Conservation (phyloP, 1,140 invertebrate genomes). For the Thereuonema tuberculata region DNA sequence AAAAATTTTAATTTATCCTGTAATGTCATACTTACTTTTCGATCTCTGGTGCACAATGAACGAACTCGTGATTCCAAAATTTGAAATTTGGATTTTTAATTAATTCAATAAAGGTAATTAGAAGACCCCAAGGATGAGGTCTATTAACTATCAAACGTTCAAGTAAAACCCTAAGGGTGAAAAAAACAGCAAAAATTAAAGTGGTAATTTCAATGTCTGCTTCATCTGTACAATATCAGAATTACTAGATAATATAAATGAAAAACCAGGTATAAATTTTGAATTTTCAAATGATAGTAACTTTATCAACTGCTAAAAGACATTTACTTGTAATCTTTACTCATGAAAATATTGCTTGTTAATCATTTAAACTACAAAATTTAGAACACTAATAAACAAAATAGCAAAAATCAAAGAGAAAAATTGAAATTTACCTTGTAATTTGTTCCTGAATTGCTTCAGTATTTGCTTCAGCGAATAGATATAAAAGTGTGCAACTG, state of each 20-base stretch:
- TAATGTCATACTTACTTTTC: slow-evolving; percentile 88
- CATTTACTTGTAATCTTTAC: no score
- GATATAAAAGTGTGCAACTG: slow-evolving; percentile 86
- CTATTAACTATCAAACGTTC: slow-evolving; percentile 95
- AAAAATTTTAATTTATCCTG: no score
- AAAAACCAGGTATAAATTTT: background rate
- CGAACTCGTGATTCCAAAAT: slow-evolving; percentile 98
- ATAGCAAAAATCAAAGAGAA: background rate
- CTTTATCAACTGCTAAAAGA: no score
- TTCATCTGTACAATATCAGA: no score
- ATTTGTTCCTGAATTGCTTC: slow-evolving; percentile 84
- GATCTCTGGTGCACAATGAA: slow-evolving; percentile 96
- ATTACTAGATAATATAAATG: no score
- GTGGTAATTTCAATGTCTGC: slow-evolving; percentile 6
- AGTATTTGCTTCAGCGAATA: slow-evolving; percentile 95
- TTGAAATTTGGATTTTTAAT: slow-evolving; percentile 98
- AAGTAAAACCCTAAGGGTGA: slow-evolving; percentile 63
- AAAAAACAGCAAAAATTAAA: slow-evolving; percentile 13
- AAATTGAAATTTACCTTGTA: slow-evolving; percentile 32
- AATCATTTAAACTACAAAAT: background rate
- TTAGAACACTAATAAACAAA: background rate
- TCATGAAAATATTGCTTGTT: no score
- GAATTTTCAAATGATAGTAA: background rate
- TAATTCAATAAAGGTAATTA: slow-evolving; percentile 97
- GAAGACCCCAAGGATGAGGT: slow-evolving; percentile 96